Base-by-base conservation (phyloP, 2,113 vertebrate genomes). In the Indri indri region DNA sequence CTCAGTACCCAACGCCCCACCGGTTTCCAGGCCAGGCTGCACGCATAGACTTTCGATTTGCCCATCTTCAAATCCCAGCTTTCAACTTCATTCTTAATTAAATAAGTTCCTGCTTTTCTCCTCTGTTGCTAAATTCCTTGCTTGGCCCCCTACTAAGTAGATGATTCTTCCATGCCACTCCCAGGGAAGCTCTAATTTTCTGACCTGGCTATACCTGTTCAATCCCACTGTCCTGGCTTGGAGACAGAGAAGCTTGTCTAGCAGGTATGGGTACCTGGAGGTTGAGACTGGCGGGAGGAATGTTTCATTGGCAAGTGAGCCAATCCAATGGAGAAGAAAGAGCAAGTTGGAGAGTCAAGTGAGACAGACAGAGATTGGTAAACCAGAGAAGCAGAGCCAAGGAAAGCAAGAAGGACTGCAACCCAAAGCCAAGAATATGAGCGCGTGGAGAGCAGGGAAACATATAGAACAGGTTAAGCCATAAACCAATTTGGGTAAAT, bases 41-140 rank as follows among this genome's bases (percentile, higher is more conserved):
- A 50, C 52, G 42, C n/a, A 57, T 50, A 88, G n/a, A 37, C 5
- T 94, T 92, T 66, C 82, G 45, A 93, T 65, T n/a, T 96, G 25
- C 17, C n/a, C 11, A 76, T 81, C 22, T 94, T 80, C 37, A 81
- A 77, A 86, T 1, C 25, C 42, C 42, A 94, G 45, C 86, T 93
- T 93, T 73, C 23, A 93, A 50, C n/a, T 92, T 81, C 45, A 80
- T 59, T 94, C 40, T 90, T 81, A 96, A 25, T 76, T 80, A 85
- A 93, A 66, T 59, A 82, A 90, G 20, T 86, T 80, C 40, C 34
- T 42, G 50, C 27, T 85, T 88, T 97, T 85, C 71, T 96, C 8
- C 65, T 77, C 34, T 40, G 59, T 16, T 9, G 2, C 68, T 94
- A n/a, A 77, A 91, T 93, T 95, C 66, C 54, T 68, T 23, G 40